A percentile compares a stretch with the other conserved stretches of the same genome.
phyloP scores from a whole-genome alignment of 1,140 invertebrate species.

The Cotesia glomerata region DNA sequence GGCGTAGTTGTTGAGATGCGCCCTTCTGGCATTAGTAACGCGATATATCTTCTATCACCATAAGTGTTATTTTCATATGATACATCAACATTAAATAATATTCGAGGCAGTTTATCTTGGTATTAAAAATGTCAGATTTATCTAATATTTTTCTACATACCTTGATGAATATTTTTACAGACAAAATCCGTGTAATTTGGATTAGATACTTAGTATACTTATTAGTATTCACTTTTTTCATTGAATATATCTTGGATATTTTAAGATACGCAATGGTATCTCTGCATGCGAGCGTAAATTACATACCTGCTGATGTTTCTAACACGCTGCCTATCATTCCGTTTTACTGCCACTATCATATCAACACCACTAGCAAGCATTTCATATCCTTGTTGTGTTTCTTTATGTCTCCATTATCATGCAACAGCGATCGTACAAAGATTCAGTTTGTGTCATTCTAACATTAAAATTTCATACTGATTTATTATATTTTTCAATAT shows the following conservation, averaged over 20 bases:
- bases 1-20: no score
- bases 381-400: slow-evolving; percentile 56
- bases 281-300: neutral
- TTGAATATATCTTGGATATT: neutral
- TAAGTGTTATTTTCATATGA: no score
- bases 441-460: slow-evolving; percentile 19
- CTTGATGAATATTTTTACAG: no score
- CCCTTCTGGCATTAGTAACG: no score
- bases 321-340: slow-evolving; percentile 33
- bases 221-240: no score
- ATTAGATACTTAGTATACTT: no score
- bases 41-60: no score
- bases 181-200: no score
- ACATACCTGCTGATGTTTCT: slow-evolving; percentile 18
- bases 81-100: no score
- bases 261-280: neutral
- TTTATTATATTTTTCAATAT: neutral
- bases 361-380: slow-evolving; percentile 46
- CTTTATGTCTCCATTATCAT: slow-evolving; percentile 49
- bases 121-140: no score
- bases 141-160: no score
- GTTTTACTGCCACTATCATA: slow-evolving; percentile 46
- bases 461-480: slow-evolving; percentile 23
- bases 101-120: no score
- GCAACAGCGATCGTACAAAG: slow-evolving; percentile 22